These are phyloP conservation scores for Ganaspis brasiliensis DNA, from an alignment of 2,888 invertebrate species.

Conservation along the genomic window DNA sequence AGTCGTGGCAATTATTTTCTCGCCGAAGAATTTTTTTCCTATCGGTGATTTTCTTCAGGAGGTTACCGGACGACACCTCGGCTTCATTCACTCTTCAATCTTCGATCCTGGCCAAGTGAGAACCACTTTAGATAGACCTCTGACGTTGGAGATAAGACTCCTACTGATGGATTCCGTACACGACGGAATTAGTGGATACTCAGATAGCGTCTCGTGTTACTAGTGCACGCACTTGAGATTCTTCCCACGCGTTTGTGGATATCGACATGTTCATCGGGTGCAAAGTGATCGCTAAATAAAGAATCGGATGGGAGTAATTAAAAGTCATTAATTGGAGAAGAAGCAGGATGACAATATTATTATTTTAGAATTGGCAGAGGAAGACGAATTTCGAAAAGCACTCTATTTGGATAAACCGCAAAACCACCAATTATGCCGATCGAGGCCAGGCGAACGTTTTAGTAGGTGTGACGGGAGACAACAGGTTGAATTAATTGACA, in stretches of 20 bases:
- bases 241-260: conserved; percentile 13
- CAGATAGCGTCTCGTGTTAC: conserved; percentile 60
- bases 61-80: conserved; percentile 11
- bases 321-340: not conserved
- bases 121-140: conserved; percentile 63
- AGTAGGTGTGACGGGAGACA: conserved; percentile 67
- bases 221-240: conserved; percentile 25
- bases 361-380: not conserved
- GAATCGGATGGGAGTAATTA: not conserved
- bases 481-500: conserved; percentile 79
- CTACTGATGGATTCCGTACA: conserved; percentile 71
- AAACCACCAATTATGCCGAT: conserved; percentile 73
- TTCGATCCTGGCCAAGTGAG: conserved; percentile 55
- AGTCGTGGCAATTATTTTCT: no score
- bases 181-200: conserved; percentile 71
- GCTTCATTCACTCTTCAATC: conserved; percentile 48
- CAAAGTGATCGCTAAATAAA: not conserved
- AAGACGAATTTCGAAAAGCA: conserved; percentile 52
- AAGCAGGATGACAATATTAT: not conserved
- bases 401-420: conserved; percentile 58
- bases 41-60: no score
- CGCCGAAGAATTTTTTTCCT: no score
- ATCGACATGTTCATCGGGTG: conserved; percentile 24
- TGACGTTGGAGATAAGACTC: conserved; percentile 57
- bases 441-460: conserved; percentile 50